Evolutionary conservation across 2,888 invertebrate species (phyloP), one percentile per base, ranked within the genome.

Genomic region (Sphecodes monilicornis): DNA sequence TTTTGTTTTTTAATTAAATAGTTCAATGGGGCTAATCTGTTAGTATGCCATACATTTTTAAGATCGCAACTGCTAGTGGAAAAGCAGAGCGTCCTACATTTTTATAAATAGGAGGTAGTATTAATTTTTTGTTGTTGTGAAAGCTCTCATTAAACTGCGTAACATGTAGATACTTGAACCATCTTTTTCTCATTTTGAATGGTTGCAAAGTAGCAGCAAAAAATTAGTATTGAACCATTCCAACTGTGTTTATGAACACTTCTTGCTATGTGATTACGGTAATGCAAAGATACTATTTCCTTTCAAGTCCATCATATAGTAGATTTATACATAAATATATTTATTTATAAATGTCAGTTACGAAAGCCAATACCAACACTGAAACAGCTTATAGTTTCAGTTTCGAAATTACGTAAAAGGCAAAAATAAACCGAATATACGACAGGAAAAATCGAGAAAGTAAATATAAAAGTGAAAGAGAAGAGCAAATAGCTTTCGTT

Each of bases 401-500:
- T 64, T 22, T 64, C 3, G 29, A 32, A 64, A 32, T 64, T 32
- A 64, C 29, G 64, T 64, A 29, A 18, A 64, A 22, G 18, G 64
- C 3, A 32, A 64, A 64, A 64, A 32, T 36, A 32, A 32, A 64
- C 22, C 64, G 32, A 32, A 64, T 64, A 64, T 36, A 10, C 64
- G 3, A 36, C 32, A 32, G 64, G 64, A 60, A 60, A 60, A 60
- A 60, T 29, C 60, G 29, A 60, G 29, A 64, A 32, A 32, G 64
- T 64, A 50, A 72, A 72, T 72, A 36, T 22, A 72, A 72, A 50
- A 43, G 50, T 72, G 46, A 50, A 46, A 50, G 72, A 72, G 43
- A 50, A 72, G 50, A 50, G 72, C 73, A 74, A 57, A 74, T 74
- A 57, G 73, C 73, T 50, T 74, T 57, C 39, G 29, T 74, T 36